Conservation (phyloP, 2,888 invertebrate genomes). For the Lasioglossum calceatum region DNA sequence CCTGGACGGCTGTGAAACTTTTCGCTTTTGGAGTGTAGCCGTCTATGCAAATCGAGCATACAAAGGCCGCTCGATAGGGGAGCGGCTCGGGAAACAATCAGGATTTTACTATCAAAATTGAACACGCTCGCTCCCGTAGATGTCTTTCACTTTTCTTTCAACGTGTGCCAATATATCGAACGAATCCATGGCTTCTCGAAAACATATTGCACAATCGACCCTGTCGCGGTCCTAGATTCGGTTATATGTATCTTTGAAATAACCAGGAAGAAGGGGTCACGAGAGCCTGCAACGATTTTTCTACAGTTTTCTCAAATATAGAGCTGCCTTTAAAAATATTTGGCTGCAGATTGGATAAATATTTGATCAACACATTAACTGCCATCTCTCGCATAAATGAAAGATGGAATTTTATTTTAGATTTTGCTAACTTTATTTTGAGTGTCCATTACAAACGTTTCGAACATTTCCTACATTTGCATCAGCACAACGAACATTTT, state of each 20-base stretch:
- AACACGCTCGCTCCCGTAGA: background rate
- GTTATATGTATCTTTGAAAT: background rate
- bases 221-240: background rate
- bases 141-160: background rate
- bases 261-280: background rate
- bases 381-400: background rate
- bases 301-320: background rate
- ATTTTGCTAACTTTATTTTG: background rate
- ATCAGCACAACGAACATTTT: background rate
- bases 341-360: background rate
- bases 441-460: background rate
- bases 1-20: background rate
- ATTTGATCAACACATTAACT: background rate
- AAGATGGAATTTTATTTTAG: too few species aligned
- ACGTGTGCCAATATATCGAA: background rate
- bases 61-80: background rate
- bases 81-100: background rate
- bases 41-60: background rate
- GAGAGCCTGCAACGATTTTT: background rate
- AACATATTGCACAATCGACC: background rate
- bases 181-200: background rate
- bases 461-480: background rate
- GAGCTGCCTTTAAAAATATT: background rate
- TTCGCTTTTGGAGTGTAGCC: background rate
- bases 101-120: background rate